phyloP scores from a whole-genome alignment of 1,140 invertebrate species.

The Drosophila asahinai region DNA sequence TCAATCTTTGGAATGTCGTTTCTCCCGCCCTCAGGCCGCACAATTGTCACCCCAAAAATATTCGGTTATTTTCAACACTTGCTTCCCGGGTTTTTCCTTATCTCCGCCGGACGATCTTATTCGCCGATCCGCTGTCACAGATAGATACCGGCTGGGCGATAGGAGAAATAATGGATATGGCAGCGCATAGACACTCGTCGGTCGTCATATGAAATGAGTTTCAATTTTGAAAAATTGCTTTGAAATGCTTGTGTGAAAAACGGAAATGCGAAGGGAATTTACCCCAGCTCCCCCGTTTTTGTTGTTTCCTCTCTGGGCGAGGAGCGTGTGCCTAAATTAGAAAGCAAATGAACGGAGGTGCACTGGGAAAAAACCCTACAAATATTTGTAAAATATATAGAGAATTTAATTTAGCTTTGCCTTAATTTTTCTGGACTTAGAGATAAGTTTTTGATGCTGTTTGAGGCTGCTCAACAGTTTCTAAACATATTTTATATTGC shows the following conservation, averaged over 20 bases:
- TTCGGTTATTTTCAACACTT: conserved; percentile 69
- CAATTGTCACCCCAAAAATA: conserved; percentile 60
- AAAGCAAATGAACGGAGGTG: conserved; percentile 60
- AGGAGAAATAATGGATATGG: conserved; percentile 63
- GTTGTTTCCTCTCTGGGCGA: conserved; percentile 55
- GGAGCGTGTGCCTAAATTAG: conserved; percentile 80
- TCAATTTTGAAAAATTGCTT: conserved; percentile 83
- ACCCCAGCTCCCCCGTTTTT: conserved; percentile 22
- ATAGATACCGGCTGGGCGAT: conserved; percentile 64
- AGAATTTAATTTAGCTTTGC: not conserved
- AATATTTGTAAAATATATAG: fast-evolving
- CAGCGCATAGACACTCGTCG: conserved; percentile 49
- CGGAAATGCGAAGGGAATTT: conserved; percentile 65
- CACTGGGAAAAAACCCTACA: not conserved
- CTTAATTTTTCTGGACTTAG: not conserved
- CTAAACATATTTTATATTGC: too few relatives aligned
- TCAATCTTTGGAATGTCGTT: conserved; percentile 2
- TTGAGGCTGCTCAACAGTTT: too few relatives aligned
- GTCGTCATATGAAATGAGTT: conserved; percentile 69
- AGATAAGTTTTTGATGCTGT: too few relatives aligned
- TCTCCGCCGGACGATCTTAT: conserved; percentile 63
- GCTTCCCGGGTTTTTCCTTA: conserved; percentile 46
- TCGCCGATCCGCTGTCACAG: conserved; percentile 66
- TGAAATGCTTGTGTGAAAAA: conserved; percentile 78
- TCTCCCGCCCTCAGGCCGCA: conserved; percentile 18